phyloP scores from a whole-genome alignment of 2,113 vertebrate genomes.

The Dromas ardeola region DNA sequence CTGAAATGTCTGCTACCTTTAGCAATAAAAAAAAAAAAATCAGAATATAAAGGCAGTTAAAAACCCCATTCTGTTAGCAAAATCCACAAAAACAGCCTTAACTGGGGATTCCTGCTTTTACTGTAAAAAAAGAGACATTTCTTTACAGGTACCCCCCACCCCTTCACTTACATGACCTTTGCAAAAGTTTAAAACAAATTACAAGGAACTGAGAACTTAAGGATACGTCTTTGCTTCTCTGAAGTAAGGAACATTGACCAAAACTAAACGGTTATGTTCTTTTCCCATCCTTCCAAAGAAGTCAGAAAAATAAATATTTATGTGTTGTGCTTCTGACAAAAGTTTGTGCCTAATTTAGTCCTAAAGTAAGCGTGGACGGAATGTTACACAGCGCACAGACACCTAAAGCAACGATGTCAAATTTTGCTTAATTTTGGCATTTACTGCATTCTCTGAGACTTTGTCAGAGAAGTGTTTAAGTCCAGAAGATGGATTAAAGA shows the following conservation, averaged over 20 bases:
- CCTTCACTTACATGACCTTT: not conserved
- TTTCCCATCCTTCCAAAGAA: not conserved
- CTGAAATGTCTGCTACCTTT: not conserved
- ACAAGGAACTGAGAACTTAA: not conserved
- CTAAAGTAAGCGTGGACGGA: not conserved
- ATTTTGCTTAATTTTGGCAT: not conserved
- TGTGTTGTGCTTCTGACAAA: not conserved
- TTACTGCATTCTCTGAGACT: not conserved
- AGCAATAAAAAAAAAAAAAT: not conserved
- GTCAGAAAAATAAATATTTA: not conserved
- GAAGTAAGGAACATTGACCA: not conserved
- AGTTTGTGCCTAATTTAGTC: not conserved
- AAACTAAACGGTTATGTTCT: not conserved
- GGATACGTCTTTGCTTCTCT: not conserved
- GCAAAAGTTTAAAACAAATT: conserved; percentile 6
- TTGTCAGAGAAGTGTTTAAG: not conserved
- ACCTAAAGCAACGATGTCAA: not conserved
- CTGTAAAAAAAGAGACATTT: not conserved
- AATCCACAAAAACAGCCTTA: not conserved
- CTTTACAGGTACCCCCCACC: not conserved
- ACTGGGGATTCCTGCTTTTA: not conserved
- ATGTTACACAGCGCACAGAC: not conserved
- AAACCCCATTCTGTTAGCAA: not conserved
- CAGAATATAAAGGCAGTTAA: not conserved
- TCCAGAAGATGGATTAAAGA: not conserved